Conservation (phyloP, 2,113 vertebrate genomes). For the Accipiter virgatus region DNA sequence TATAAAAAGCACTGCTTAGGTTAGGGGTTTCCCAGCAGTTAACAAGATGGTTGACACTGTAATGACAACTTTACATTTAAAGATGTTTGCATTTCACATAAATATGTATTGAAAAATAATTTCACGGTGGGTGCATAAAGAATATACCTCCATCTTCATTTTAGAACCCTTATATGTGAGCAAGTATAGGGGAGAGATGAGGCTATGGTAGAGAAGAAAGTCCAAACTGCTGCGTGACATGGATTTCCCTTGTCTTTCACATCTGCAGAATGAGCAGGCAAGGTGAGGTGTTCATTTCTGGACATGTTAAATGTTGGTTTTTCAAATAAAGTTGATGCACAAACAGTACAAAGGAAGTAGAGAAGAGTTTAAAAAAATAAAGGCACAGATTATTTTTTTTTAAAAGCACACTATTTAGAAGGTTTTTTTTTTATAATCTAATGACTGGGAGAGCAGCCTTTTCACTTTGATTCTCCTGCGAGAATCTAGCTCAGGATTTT, state of each 20-base stretch:
- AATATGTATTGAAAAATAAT: conserved; percentile 49
- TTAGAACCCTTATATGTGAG: neutral
- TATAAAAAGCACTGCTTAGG: conserved; percentile 59
- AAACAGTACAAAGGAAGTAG: neutral
- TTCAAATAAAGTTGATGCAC: neutral
- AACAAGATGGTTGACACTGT: conserved; percentile 6
- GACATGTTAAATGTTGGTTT: neutral
- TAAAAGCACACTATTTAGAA: neutral
- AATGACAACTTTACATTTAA: conserved; percentile 44
- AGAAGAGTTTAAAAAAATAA: neutral
- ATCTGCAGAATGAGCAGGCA: neutral
- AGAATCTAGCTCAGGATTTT: neutral
- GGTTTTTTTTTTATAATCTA: neutral
- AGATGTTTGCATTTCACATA: conserved; percentile 34
- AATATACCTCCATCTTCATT: neutral
- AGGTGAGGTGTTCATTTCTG: neutral
- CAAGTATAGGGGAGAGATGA: neutral
- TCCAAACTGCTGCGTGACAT: neutral
- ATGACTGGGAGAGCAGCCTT: neutral
- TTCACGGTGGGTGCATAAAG: neutral
- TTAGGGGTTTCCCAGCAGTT: conserved; percentile 54
- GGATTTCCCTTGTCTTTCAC: neutral
- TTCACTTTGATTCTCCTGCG: neutral
- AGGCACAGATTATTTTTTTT: neutral
- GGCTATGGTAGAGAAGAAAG: neutral